phyloP scores from a whole-genome alignment of 2,113 vertebrate genomes.

The Ictidomys tridecemlineatus region DNA sequence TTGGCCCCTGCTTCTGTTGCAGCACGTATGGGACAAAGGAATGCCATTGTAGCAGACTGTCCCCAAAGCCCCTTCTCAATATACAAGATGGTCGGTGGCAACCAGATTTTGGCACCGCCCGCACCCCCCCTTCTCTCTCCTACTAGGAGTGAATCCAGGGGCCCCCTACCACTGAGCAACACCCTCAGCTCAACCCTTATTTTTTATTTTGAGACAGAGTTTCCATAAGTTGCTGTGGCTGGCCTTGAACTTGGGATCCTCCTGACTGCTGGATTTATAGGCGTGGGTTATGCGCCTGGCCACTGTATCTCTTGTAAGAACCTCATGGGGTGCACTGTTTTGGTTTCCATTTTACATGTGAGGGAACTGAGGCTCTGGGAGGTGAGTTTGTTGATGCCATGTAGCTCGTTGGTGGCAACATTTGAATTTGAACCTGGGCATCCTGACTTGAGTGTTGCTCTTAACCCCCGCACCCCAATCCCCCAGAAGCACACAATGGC shows the following conservation, averaged over 20 bases:
- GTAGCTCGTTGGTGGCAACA: background rate
- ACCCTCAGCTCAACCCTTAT: too few species aligned
- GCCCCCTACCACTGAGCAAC: too few species aligned
- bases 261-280: too few species aligned
- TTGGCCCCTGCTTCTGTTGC: background rate
- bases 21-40: rapidly evolving
- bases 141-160: too few species aligned
- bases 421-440: background rate
- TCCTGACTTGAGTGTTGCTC: background rate
- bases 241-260: too few species aligned
- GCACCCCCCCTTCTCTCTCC: too few species aligned
- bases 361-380: background rate
- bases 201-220: too few species aligned
- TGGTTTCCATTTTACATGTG: background rate
- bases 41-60: rapidly evolving
- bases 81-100: background rate
- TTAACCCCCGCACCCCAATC: background rate
- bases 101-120: background rate
- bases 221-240: too few species aligned
- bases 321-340: background rate
- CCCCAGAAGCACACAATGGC: background rate
- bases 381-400: background rate
- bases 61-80: background rate
- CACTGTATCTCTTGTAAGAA: background rate
- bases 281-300: too few species aligned